Percentiles rank a stretch among this genome's conserved stretches.
Conservation (phyloP, 2,888 invertebrate genomes). For the Clitarchus hookeri region DNA sequence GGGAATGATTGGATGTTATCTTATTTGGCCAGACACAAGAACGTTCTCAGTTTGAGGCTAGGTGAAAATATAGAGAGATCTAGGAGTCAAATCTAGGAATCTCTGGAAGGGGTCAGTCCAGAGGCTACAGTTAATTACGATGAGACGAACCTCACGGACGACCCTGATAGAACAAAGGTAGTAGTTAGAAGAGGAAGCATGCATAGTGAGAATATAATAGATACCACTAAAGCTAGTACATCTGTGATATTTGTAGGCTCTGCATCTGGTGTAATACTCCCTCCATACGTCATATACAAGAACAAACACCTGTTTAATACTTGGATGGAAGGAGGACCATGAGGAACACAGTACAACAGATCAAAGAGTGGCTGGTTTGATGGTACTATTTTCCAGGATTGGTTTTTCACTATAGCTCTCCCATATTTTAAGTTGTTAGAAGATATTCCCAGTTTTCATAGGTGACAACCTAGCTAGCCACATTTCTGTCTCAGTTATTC, state of each 20-base stretch:
- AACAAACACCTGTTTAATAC: constrained; percentile 50
- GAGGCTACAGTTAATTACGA: neutral
- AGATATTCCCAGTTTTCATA: constrained; percentile 48
- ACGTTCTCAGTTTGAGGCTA: neutral
- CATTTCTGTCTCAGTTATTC: constrained; percentile 46
- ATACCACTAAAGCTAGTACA: neutral
- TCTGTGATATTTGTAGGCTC: constrained; percentile 1
- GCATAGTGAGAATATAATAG: neutral
- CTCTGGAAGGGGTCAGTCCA: constrained; percentile 1
- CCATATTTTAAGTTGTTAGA: neutral
- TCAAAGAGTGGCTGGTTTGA: constrained; percentile 45
- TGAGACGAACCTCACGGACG: neutral
- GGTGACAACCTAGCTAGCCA: constrained; percentile 52
- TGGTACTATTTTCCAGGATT: neutral
- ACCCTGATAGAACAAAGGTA: neutral
- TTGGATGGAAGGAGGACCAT: constrained; percentile 53
- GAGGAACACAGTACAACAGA: constrained; percentile 50
- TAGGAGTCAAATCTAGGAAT: neutral
- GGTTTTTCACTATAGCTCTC: neutral
- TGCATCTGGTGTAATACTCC: constrained; percentile 48
- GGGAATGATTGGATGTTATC: neutral
- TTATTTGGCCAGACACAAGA: neutral
- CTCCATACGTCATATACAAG: constrained; percentile 54
- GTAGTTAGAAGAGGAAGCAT: neutral
- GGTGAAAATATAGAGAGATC: neutral